Conservation (phyloP, 35 echinoderm and acorn worm species). For the Apostichopus californicus region DNA sequence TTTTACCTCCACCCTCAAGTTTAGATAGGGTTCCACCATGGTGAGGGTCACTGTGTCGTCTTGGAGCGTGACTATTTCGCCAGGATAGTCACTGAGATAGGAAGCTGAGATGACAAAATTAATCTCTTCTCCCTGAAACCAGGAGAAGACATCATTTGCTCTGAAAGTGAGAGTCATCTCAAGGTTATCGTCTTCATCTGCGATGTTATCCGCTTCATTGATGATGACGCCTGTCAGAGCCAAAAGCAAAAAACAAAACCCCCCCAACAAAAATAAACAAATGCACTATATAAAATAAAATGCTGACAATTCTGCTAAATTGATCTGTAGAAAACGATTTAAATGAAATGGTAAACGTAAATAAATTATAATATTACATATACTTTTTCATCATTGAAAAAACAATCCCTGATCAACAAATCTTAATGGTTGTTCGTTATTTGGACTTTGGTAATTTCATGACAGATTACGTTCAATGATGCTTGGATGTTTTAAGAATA, state of each 20-base stretch:
- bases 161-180: conserved; percentile 46
- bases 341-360: no score
- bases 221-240: conserved; percentile 61
- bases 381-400: no score
- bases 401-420: no score
- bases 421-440: no score
- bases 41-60: conserved; percentile 60
- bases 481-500: no score
- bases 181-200: conserved; percentile 59
- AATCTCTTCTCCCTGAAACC: conserved; percentile 55
- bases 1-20: conserved; percentile 74
- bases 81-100: conserved; percentile 68
- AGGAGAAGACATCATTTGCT: conserved; percentile 64
- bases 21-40: conserved; percentile 78
- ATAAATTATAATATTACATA: no score
- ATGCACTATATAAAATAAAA: no score
- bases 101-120: conserved; percentile 61
- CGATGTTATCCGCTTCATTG: conserved; percentile 81
- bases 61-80: conserved; percentile 24
- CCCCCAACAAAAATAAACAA: neutral
- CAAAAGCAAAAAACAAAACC: neutral
- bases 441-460: no score
- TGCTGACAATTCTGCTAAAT: no score
- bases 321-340: no score
- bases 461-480: no score